These are phyloP conservation scores for Malaclemys terrapin DNA, from an alignment of 2,113 vertebrate species.

Conservation along the genomic window DNA sequence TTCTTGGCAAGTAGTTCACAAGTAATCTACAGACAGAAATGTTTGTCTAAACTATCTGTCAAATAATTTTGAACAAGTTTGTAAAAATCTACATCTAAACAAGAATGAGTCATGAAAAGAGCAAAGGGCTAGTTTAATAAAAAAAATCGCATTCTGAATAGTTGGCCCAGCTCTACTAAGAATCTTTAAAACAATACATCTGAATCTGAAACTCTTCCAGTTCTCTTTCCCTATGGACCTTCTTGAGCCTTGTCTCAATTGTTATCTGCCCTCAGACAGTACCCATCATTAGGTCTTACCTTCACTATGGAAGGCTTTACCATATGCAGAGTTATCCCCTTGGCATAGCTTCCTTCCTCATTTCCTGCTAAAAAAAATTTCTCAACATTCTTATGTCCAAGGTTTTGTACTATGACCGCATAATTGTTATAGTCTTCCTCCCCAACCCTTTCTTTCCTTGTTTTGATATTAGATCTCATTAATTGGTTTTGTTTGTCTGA, in stretches of 20 bases:
- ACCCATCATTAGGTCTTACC: background rate
- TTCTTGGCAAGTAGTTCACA: background rate
- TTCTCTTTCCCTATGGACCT: background rate
- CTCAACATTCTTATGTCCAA: background rate
- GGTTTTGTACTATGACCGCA: background rate
- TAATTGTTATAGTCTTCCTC: accelerated
- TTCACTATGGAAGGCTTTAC: background rate
- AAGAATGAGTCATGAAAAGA: background rate
- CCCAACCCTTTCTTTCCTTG: background rate
- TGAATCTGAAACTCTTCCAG: background rate
- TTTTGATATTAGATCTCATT: background rate
- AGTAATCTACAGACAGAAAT: background rate
- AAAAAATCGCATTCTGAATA: background rate
- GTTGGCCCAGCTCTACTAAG: background rate
- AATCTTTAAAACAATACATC: background rate
- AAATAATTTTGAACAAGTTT: accelerated
- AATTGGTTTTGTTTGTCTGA: background rate
- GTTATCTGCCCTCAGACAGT: background rate
- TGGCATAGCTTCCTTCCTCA: background rate
- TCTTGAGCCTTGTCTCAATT: background rate
- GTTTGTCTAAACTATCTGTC: background rate
- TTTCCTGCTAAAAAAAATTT: background rate
- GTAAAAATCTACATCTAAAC: background rate
- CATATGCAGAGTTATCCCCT: background rate
- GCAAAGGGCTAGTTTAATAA: background rate